These are phyloP conservation scores for Eremobia ochroleuca DNA, from an alignment of 2,888 invertebrate species.

Conservation along the genomic window DNA sequence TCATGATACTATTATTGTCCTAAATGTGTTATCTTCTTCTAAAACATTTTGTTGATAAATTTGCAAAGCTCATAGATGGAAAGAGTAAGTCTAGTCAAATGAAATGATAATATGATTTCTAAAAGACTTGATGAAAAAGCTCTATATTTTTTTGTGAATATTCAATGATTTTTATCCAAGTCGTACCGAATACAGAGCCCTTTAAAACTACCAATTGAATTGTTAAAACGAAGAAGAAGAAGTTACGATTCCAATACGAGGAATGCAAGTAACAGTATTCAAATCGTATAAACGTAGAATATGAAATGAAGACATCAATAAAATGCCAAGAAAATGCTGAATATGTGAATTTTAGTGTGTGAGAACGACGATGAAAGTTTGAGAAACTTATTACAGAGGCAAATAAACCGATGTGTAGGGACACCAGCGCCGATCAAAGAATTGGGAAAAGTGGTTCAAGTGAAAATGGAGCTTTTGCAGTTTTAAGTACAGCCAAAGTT, in stretches of 20 bases:
- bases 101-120: background rate
- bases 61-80: too few relatives aligned
- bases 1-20: background rate
- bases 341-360: constrained; percentile 54
- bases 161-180: background rate
- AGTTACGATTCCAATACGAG: constrained; percentile 12
- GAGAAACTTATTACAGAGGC: constrained; percentile 36
- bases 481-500: constrained; percentile 33
- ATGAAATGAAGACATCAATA: constrained; percentile 52
- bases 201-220: constrained; percentile 29
- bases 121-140: background rate
- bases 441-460: constrained; percentile 6
- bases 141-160: too few relatives aligned
- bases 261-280: constrained; percentile 41
- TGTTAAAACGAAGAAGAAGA: constrained; percentile 23
- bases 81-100: too few relatives aligned
- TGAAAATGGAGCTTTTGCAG: constrained; percentile 26
- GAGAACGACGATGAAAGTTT: constrained; percentile 36
- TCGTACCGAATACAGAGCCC: background rate
- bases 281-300: constrained; percentile 43
- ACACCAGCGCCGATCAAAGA: constrained; percentile 5
- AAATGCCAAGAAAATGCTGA: constrained; percentile 45
- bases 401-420: constrained; percentile 48
- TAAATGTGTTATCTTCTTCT: background rate
- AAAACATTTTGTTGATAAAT: background rate